These are phyloP conservation scores for Sycophila sp. DNA, from an alignment of 1,140 invertebrate genomes.

Conservation along the genomic window DNA sequence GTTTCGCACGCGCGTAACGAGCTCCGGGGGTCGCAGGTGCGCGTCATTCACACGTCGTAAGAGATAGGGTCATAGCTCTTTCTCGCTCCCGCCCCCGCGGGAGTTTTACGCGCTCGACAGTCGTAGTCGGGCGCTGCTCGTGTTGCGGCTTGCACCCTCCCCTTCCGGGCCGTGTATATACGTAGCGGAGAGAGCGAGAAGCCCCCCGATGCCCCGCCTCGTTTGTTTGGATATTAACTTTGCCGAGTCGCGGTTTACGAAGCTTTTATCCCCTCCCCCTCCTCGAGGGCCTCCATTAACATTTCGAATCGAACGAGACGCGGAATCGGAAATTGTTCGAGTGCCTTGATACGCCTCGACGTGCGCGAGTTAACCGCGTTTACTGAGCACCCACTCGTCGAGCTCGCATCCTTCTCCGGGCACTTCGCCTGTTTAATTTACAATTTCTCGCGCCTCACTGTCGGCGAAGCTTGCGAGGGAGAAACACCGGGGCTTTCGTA, in stretches of 20 bases:
- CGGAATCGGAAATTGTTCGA: background rate
- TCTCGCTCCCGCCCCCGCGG: too few species aligned
- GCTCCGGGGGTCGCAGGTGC: too few species aligned
- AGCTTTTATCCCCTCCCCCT: constrained; percentile 42
- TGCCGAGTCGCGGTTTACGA: constrained; percentile 43
- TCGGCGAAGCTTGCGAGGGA: too few species aligned
- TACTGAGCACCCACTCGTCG: too few species aligned
- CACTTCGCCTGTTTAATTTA: background rate
- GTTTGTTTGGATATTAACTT: constrained; percentile 48
- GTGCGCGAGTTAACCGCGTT: too few species aligned
- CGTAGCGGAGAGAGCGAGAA: background rate
- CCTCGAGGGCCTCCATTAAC: background rate
- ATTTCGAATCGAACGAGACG: background rate
- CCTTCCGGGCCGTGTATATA: too few species aligned
- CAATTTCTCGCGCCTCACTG: background rate
- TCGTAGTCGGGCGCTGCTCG: background rate
- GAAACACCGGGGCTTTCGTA: too few species aligned
- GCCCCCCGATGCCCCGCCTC: constrained; percentile 11
- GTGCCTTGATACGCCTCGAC: too few species aligned
- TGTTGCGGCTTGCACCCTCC: background rate
- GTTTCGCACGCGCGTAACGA: too few species aligned
- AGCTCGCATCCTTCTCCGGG: too few species aligned
- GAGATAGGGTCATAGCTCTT: background rate
- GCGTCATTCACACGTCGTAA: background rate
- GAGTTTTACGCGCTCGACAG: background rate